Conservation (phyloP, 2,797 vertebrate species). For the Eleutherodactylus coqui region DNA sequence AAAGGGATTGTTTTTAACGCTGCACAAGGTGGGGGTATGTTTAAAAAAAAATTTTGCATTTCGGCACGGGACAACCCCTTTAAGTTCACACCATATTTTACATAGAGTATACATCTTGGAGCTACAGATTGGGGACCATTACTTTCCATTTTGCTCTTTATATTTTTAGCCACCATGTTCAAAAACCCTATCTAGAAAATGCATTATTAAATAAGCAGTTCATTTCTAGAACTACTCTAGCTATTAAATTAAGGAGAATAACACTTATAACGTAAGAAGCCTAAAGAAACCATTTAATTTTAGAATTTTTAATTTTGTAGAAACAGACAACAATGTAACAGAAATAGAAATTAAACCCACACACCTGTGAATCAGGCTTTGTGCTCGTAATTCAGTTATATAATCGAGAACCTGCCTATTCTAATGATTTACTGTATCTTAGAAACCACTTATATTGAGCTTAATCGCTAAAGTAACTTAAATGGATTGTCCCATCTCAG, state of each 20-base stretch:
- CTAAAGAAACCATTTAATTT: not conserved
- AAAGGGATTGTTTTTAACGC: too few relatives aligned
- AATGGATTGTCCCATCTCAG: too few relatives aligned
- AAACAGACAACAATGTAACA: constrained; percentile 11
- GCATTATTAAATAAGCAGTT: not conserved
- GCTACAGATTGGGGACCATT: not conserved
- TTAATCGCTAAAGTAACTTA: not conserved
- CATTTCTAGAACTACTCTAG: not conserved
- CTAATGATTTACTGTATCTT: not conserved
- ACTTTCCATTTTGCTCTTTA: not conserved
- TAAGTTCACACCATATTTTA: too few relatives aligned
- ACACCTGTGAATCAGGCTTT: constrained; percentile 43
- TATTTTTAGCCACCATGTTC: not conserved
- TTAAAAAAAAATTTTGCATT: too few relatives aligned
- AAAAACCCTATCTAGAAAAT: not conserved
- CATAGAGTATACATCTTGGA: too few relatives aligned
- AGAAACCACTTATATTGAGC: not conserved
- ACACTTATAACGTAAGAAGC: not conserved
- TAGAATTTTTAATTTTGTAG: not conserved
- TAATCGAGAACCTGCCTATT: not conserved
- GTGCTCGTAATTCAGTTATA: constrained; percentile 2
- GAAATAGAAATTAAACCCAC: constrained; percentile 45
- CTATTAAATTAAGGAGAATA: not conserved
- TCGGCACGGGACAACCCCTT: too few relatives aligned
- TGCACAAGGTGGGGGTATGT: too few relatives aligned